These are phyloP conservation scores for Ceraclea dissimilis DNA, from an alignment of 2,888 invertebrate genomes.

Conservation along the genomic window DNA sequence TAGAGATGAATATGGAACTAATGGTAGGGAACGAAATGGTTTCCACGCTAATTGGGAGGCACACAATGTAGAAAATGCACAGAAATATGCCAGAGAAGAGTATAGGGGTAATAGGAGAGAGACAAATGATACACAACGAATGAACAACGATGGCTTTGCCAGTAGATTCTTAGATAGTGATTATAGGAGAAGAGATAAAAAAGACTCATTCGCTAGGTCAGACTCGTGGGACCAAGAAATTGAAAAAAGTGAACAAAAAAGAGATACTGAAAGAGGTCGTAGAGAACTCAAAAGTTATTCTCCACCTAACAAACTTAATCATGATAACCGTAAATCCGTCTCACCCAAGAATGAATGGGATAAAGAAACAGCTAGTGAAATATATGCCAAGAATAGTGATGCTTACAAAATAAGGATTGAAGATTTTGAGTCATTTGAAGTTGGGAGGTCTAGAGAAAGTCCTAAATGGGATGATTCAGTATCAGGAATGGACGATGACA, in stretches of 20 bases:
- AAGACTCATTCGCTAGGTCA: constrained; percentile 26
- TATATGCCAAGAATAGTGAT: constrained; percentile 23
- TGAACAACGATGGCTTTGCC: constrained; percentile 23
- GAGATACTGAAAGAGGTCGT: constrained; percentile 38
- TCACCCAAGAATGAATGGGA: constrained; percentile 27
- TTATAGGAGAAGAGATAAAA: constrained; percentile 21
- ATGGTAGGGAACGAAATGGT: constrained; percentile 42
- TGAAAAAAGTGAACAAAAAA: constrained; percentile 37
- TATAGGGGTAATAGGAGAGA: constrained; percentile 19
- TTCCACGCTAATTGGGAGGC: constrained; percentile 46
- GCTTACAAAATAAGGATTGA: constrained; percentile 18
- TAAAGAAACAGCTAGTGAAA: constrained; percentile 24
- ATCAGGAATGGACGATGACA: constrained; percentile 41
- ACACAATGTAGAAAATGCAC: constrained; percentile 23
- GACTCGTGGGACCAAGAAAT: constrained; percentile 32
- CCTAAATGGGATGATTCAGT: constrained; percentile 40
- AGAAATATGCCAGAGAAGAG: constrained; percentile 23
- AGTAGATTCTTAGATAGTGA: constrained; percentile 25
- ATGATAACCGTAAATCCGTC: constrained; percentile 28
- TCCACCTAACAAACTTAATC: constrained; percentile 29
- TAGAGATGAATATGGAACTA: constrained; percentile 41
- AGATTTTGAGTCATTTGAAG: constrained; percentile 24
- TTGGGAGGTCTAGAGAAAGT: constrained; percentile 17
- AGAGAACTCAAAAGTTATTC: constrained; percentile 39
- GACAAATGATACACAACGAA: constrained; percentile 17